Evolutionary conservation across 2,797 vertebrate species (phyloP).

Genomic region (Melanotaenia trifasciata): DNA sequence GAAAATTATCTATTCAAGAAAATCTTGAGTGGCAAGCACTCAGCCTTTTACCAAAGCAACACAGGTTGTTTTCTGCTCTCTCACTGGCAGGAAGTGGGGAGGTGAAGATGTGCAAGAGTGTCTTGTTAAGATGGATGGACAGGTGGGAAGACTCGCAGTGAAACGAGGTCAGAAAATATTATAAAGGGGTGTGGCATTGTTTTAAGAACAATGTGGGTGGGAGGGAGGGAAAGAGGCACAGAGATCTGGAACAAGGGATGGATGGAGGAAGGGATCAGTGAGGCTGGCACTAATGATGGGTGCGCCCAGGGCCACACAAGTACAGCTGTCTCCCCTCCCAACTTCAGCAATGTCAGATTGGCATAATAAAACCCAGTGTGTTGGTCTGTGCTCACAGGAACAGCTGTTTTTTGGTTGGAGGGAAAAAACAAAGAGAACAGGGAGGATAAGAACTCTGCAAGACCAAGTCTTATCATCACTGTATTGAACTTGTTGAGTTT

Average conservation of each 20-base stretch:
- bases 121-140: conserved; percentile 39
- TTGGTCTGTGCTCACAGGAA: conserved; percentile 61
- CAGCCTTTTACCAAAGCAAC: conserved; percentile 46
- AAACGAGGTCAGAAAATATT: conserved; percentile 57
- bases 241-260: conserved; percentile 61
- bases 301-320: conserved; percentile 77
- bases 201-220: conserved; percentile 58
- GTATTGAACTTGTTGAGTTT: conserved; percentile 33
- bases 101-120: conserved; percentile 37
- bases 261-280: conserved; percentile 71
- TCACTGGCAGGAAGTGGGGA: conserved; percentile 35
- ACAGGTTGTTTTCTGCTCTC: conserved; percentile 37
- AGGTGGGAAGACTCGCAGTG: conserved; percentile 51
- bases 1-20: conserved; percentile 68
- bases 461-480: conserved; percentile 38
- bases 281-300: conserved; percentile 81
- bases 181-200: conserved; percentile 60
- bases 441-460: conserved; percentile 30
- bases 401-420: conserved; percentile 58
- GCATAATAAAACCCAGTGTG: conserved; percentile 69
- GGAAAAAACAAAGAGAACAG: conserved; percentile 26
- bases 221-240: conserved; percentile 46
- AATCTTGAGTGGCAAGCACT: conserved; percentile 63
- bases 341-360: conserved; percentile 76
- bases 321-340: conserved; percentile 75